phyloP scores from a whole-genome alignment of 2,888 invertebrate genomes.

The Sminthurinus aureus region DNA sequence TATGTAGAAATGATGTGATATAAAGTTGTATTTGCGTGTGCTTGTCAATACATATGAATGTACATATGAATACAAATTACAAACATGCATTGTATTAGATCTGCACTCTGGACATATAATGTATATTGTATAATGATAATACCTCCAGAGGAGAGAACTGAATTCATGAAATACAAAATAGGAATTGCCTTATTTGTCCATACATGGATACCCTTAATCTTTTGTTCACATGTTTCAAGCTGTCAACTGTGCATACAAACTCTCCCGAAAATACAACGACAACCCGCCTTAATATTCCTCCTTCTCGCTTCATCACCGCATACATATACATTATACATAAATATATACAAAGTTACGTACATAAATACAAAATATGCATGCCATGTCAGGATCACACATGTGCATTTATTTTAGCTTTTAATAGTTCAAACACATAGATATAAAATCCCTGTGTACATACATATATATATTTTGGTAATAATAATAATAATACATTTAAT shows the following conservation, averaged over 20 bases:
- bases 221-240: slow-evolving; percentile 52
- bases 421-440: no score
- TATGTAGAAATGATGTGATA: no score
- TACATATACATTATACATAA: background rate
- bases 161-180: slow-evolving; percentile 53
- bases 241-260: slow-evolving; percentile 53
- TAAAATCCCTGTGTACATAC: background rate
- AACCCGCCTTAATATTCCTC: slow-evolving; percentile 28
- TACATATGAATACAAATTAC: no score
- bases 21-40: no score
- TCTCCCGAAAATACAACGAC: background rate
- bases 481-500: no score
- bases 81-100: no score
- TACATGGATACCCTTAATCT: slow-evolving; percentile 49
- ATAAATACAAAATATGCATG: background rate
- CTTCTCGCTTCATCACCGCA: background rate
- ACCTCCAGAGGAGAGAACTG: slow-evolving; percentile 27
- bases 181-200: slow-evolving; percentile 54
- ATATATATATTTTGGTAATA: no score
- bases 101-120: no score
- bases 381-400: background rate
- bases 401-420: background rate
- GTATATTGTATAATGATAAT: background rate
- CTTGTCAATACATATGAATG: no score
- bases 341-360: background rate